These are phyloP conservation scores for Linhomoeus sp. DNA, from an alignment of 2,888 invertebrate genomes.

Conservation along the genomic window DNA sequence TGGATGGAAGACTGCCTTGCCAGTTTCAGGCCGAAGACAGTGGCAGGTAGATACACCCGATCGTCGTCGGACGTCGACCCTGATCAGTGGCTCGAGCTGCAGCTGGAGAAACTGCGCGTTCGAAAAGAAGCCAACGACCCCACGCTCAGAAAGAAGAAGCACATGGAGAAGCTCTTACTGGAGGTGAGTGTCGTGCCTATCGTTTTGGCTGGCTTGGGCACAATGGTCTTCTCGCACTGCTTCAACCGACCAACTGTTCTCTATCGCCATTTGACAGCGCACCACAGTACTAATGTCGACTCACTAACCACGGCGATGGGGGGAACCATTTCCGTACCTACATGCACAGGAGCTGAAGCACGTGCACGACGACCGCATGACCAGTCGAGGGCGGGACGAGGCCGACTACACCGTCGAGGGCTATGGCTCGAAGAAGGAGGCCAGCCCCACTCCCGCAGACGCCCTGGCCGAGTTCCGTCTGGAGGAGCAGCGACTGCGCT, in stretches of 20 bases:
- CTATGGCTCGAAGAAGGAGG: not conserved
- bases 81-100: slow-evolving; percentile 19
- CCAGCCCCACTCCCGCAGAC: not conserved
- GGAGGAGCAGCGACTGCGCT: not conserved
- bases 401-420: slow-evolving; percentile 9
- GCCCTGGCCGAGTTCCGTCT: not conserved
- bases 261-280: too few relatives aligned
- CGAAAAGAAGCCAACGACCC: slow-evolving; percentile 15
- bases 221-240: too few relatives aligned
- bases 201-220: too few relatives aligned
- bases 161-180: slow-evolving; percentile 28
- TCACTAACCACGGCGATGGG: too few relatives aligned
- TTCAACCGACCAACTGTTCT: too few relatives aligned
- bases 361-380: slow-evolving; percentile 8
- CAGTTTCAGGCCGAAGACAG: not conserved
- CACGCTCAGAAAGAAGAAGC: slow-evolving; percentile 17
- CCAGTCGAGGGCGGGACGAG: slow-evolving; percentile 2
- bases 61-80: slow-evolving; percentile 5
- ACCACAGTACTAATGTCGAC: too few relatives aligned
- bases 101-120: slow-evolving; percentile 11
- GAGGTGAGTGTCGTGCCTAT: slow-evolving; percentile 12
- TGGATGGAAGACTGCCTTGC: too few relatives aligned
- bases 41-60: too few relatives aligned
- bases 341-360: slow-evolving; percentile 20
- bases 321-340: too few relatives aligned